These are phyloP conservation scores for Verasper variegatus DNA, from an alignment of 2,113 vertebrate species.

Conservation along the genomic window DNA sequence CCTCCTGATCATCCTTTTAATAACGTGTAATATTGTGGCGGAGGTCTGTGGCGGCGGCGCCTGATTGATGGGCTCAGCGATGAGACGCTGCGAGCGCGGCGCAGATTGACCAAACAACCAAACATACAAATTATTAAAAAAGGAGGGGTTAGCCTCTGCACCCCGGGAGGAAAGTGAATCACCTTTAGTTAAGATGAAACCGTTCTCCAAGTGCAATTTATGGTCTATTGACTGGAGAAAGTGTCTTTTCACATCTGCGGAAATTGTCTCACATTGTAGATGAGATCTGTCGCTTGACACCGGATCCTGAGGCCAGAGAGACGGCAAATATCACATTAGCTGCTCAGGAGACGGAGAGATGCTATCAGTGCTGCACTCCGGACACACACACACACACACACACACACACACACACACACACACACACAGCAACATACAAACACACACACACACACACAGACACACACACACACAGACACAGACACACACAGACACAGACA, in stretches of 20 bases:
- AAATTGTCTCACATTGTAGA: conserved; percentile 99
- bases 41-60: conserved; percentile 57
- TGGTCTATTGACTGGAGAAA: conserved; percentile 95
- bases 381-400: conserved; percentile 39
- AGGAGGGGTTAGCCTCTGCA: conserved; percentile 74
- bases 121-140: conserved; percentile 99
- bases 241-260: conserved; percentile 91
- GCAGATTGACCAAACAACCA: conserved; percentile 92
- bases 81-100: conserved; percentile 86
- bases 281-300: conserved; percentile 93
- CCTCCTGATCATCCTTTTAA: conserved; percentile 88
- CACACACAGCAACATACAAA: conserved; percentile 5
- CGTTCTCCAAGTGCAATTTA: conserved; percentile 94
- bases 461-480: too few relatives aligned
- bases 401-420: too few relatives aligned
- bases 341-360: conserved; percentile 83
- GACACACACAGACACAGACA: too few relatives aligned
- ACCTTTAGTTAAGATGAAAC: conserved; percentile 92
- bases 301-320: conserved; percentile 53
- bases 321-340: conserved; percentile 88
- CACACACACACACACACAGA: too few relatives aligned
- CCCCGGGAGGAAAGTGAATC: conserved; percentile 83
- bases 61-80: conserved; percentile 91
- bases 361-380: conserved; percentile 81
- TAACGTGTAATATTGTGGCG: conserved; percentile 89